Conservation (phyloP, 2,113 vertebrate species). For the Bubo scandiacus region DNA sequence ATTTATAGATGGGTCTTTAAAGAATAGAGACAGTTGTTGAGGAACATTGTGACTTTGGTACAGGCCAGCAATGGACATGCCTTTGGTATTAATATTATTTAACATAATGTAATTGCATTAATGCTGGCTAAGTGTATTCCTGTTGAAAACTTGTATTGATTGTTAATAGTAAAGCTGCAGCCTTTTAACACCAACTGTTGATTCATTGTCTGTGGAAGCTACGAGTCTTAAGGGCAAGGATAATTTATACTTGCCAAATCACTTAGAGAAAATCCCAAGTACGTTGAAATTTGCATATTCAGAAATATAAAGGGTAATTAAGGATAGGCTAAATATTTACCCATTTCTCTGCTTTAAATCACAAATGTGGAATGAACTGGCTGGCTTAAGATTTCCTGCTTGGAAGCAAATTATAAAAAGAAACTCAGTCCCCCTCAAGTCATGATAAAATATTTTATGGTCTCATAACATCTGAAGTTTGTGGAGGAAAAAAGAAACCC, state of each 20-base stretch:
- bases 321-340: constrained; percentile 63
- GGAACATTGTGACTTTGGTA: constrained; percentile 15
- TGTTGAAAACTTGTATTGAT: constrained; percentile 66
- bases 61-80: background rate
- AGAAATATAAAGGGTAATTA: constrained; percentile 62
- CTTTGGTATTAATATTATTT: constrained; percentile 56
- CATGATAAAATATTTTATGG: background rate
- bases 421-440: background rate
- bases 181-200: constrained; percentile 63
- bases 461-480: background rate
- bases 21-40: background rate
- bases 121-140: constrained; percentile 50
- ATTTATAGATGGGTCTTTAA: background rate
- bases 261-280: constrained; percentile 58
- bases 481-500: background rate
- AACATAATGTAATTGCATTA: constrained; percentile 60
- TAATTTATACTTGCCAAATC: constrained; percentile 69
- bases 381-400: constrained; percentile 32
- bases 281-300: constrained; percentile 61
- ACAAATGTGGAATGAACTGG: constrained; percentile 1
- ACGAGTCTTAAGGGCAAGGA: constrained; percentile 55
- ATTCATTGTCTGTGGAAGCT: constrained; percentile 47
- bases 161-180: constrained; percentile 61
- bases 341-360: constrained; percentile 46
- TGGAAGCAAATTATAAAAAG: constrained; percentile 3